A percentile compares a stretch with the other conserved stretches of the same genome.
phyloP scores from a whole-genome alignment of 2,797 vertebrate genomes.

The Percopsis omiscomaycus region DNA sequence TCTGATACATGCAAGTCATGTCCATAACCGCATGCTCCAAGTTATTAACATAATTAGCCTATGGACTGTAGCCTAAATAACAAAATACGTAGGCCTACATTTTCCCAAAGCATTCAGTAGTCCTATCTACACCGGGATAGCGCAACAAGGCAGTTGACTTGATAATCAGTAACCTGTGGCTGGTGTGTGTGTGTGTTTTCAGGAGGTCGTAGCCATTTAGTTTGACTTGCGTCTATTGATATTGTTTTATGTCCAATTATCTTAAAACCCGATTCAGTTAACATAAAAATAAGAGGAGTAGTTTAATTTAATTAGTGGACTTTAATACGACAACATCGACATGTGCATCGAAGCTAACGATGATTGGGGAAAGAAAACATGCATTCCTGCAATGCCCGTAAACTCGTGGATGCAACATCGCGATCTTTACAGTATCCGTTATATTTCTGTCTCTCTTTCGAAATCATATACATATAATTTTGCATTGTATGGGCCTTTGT shows the following conservation, averaged over 20 bases:
- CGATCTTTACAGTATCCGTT: conserved; percentile 14
- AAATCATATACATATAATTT: background rate
- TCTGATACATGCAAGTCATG: conserved; percentile 71
- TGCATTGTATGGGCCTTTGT: background rate
- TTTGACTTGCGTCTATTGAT: conserved; percentile 68
- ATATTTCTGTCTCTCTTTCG: conserved; percentile 8
- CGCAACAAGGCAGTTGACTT: conserved; percentile 23
- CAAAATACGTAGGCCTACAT: conserved; percentile 4
- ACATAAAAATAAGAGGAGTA: conserved; percentile 16
- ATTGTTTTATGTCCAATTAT: conserved; percentile 40
- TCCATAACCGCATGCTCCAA: conserved; percentile 59
- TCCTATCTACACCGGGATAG: background rate
- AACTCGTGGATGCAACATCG: conserved; percentile 36
- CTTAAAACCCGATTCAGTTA: conserved; percentile 34
- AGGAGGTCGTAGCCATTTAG: conserved; percentile 55
- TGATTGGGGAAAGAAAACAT: background rate
- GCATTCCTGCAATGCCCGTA: conserved; percentile 32
- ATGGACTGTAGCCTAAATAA: background rate
- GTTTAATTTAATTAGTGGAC: conserved; percentile 25
- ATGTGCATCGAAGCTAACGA: too few relatives aligned
- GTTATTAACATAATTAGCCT: conserved; percentile 43
- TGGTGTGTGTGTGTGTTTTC: background rate
- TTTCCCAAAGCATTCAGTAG: background rate
- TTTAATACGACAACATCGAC: background rate
- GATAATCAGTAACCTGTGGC: conserved; percentile 5